These are phyloP conservation scores for Macrotrachela quadricornifera DNA, from an alignment of 1,140 invertebrate species.

Conservation along the genomic window DNA sequence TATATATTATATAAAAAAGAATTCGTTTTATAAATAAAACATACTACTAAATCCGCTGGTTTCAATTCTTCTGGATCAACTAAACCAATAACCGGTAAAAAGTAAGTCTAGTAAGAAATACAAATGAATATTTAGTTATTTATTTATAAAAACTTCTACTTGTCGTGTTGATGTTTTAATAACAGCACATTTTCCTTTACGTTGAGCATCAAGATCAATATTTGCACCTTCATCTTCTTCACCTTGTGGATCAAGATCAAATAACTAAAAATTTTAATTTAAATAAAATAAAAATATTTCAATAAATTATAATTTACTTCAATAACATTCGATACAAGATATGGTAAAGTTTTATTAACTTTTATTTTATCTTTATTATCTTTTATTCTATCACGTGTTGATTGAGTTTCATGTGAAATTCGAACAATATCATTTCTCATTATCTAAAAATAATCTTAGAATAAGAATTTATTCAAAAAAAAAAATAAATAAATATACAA, in stretches of 20 bases:
- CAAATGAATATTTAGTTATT: constrained; percentile 12
- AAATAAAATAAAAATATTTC: background rate
- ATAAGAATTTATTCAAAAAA: too few species aligned
- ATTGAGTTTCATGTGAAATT: constrained; percentile 73
- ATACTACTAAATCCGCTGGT: constrained; percentile 64
- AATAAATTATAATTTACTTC: constrained; percentile 39
- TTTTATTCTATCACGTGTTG: constrained; percentile 90
- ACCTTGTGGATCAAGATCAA: constrained; percentile 76
- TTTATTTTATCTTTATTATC: constrained; percentile 98
- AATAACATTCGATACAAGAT: constrained; percentile 95
- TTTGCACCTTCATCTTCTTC: constrained; percentile 96
- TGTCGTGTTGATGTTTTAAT: constrained; percentile 96
- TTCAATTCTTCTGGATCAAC: constrained; percentile 92
- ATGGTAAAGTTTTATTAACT: constrained; percentile 96
- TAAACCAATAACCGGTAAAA: constrained; percentile 89
- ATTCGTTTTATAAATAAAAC: constrained; percentile 51
- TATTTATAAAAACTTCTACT: constrained; percentile 17
- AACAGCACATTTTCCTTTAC: constrained; percentile 97
- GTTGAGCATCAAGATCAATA: constrained; percentile 85
- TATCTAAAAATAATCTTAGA: too few species aligned
- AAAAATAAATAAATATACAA: too few species aligned
- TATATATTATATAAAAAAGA: constrained; percentile 62
- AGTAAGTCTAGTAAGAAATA: constrained; percentile 63
- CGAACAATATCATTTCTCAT: constrained; percentile 91
- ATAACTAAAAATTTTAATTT: constrained; percentile 36